These are phyloP conservation scores for Rotaria sp. DNA, from an alignment of 2,888 invertebrate genomes.

Conservation along the genomic window DNA sequence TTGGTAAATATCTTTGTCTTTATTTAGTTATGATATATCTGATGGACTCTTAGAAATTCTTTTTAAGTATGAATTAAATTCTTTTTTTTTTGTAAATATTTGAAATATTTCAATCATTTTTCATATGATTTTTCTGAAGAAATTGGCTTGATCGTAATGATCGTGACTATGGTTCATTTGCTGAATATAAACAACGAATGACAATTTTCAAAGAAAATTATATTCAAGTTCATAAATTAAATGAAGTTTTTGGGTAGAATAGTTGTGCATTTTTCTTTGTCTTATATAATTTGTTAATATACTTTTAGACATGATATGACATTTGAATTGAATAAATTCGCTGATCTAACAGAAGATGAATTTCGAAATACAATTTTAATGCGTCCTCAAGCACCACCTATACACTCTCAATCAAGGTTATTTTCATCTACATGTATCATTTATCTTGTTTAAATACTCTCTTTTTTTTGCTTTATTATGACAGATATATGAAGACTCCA, in stretches of 20 bases:
- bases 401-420: constrained; percentile 23
- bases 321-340: constrained; percentile 47
- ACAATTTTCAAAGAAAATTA: constrained; percentile 28
- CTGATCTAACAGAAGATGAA: constrained; percentile 47
- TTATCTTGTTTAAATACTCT: not conserved
- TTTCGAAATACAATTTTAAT: constrained; percentile 46
- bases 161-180: constrained; percentile 7
- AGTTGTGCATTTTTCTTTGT: not conserved
- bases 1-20: not conserved
- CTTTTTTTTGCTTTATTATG: not conserved
- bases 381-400: constrained; percentile 42
- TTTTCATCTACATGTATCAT: not conserved
- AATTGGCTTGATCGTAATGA: constrained; percentile 29
- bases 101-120: no score
- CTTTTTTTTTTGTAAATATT: no score
- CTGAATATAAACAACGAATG: constrained; percentile 32
- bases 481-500: constrained; percentile 41
- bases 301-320: constrained; percentile 35
- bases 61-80: not conserved
- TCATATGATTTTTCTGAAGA: not conserved
- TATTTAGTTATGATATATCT: not conserved
- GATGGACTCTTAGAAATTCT: not conserved
- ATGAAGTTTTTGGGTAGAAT: constrained; percentile 32
- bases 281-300: not conserved
- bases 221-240: constrained; percentile 33